Percentiles rank a stretch among this genome's conserved stretches.
These are phyloP conservation scores for Condylostylus longicornis DNA, from an alignment of 1,140 invertebrate species.

Conservation along the genomic window DNA sequence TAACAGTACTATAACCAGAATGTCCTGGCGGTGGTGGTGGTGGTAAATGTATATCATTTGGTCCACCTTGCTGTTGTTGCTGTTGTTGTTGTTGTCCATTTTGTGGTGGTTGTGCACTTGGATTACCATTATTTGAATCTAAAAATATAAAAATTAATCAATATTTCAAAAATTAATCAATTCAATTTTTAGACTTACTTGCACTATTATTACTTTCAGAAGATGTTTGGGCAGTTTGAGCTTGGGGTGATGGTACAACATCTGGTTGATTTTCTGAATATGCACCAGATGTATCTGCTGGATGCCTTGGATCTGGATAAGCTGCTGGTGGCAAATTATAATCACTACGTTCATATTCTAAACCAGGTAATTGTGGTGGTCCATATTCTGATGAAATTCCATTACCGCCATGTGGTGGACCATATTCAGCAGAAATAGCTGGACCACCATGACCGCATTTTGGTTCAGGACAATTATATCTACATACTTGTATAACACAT, in stretches of 20 bases:
- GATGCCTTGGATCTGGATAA: constrained; percentile 67
- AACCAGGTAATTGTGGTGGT: constrained; percentile 40
- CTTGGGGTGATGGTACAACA: constrained; percentile 60
- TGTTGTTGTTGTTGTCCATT: constrained; percentile 7
- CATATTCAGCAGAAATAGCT: constrained; percentile 47
- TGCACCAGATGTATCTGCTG: constrained; percentile 52
- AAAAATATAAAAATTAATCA: constrained; percentile 33
- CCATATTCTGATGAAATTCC: constrained; percentile 49
- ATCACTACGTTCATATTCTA: constrained; percentile 42
- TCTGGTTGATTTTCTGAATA: constrained; percentile 69
- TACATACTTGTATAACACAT: constrained; percentile 87
- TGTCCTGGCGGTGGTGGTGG: constrained; percentile 67
- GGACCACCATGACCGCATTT: constrained; percentile 56
- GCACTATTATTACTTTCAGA: constrained; percentile 4
- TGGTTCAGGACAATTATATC: constrained; percentile 83
- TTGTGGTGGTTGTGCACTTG: constrained; percentile 43
- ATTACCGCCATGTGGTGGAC: constrained; percentile 43
- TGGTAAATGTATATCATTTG: constrained; percentile 52
- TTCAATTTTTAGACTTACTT: too few relatives aligned
- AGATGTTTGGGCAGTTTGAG: constrained; percentile 39
- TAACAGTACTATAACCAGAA: constrained; percentile 62
- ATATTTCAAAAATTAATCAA: too few relatives aligned
- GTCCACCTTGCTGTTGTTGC: constrained; percentile 14
- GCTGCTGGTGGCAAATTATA: constrained; percentile 62
- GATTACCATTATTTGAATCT: constrained; percentile 37